Conservation (phyloP, 2,888 invertebrate genomes). For the Nemapogon koenigi region DNA sequence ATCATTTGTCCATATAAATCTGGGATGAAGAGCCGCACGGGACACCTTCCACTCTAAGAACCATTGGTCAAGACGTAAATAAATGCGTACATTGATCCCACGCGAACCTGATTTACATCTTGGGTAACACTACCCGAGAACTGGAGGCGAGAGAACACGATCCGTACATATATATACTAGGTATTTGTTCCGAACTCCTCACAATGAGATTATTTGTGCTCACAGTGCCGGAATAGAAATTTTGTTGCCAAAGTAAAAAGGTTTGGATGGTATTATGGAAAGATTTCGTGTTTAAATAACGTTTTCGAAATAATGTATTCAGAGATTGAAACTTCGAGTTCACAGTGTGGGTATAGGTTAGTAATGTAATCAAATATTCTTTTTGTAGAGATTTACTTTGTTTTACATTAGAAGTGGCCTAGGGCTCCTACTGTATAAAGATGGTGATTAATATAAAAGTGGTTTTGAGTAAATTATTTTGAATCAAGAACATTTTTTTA, state of each 20-base stretch:
- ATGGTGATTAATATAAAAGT: too few relatives aligned
- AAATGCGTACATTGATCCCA: conserved; percentile 10
- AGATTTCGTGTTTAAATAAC: conserved; percentile 1
- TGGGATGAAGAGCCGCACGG: too few relatives aligned
- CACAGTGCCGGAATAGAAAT: conserved; percentile 24
- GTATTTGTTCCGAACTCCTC: conserved; percentile 25
- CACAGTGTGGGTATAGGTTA: too few relatives aligned
- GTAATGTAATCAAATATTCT: too few relatives aligned
- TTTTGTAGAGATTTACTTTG: too few relatives aligned
- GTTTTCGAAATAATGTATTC: neutral
- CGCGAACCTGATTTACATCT: conserved; percentile 17
- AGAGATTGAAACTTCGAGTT: neutral
- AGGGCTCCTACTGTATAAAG: too few relatives aligned
- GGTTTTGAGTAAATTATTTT: too few relatives aligned
- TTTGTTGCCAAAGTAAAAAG: conserved; percentile 19
- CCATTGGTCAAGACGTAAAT: conserved; percentile 8
- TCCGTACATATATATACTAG: conserved; percentile 18
- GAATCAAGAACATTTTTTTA: too few relatives aligned
- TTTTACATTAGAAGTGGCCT: too few relatives aligned
- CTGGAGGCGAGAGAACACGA: conserved; percentile 15
- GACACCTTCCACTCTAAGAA: conserved; percentile 3
- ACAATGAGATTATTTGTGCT: conserved; percentile 29
- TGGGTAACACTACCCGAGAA: conserved; percentile 12
- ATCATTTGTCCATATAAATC: too few relatives aligned
- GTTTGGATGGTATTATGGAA: conserved; percentile 9